Base-by-base conservation (phyloP, 1,140 invertebrate species). In the Hyles euphorbiae region DNA sequence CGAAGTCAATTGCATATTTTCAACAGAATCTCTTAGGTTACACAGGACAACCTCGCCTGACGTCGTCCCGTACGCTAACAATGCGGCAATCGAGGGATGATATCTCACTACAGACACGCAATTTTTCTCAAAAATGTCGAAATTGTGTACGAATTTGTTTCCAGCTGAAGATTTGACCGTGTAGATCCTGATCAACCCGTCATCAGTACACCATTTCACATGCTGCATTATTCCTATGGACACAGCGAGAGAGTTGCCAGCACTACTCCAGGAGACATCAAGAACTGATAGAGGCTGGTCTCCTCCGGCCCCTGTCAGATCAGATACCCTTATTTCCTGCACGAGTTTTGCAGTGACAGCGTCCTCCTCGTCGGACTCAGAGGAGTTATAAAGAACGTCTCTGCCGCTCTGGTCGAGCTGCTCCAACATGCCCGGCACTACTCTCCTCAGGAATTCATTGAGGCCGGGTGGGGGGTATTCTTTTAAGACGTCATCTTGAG, bases 291-390 rank as follows among this genome's bases (percentile, higher is more conserved):
- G 55, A 5, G 70, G 61, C 34, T 81, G 72, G 12, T 87, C 83
- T 0, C 85, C 85, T 0, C 71, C 65, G 3, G 74, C 78, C 3
- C 63, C 67, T 0, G 55, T 49, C 3, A 55, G n/a, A 11, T 80
- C 72, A 0, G 53, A 59, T 0, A 77, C 32, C n/a, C 67, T 66
- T 0, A 87, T 69, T 40, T 82, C 75, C 51, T 87, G 84, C 3
- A 83, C 58, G 0, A 84, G 7, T 32, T 78, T 82, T 0, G 80
- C 75, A 2, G 45, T 56, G 0, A 81, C 5, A 0, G 63, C 32
- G 9, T 88, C 83, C 12, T 85, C 85, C 5, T 83, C 81, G 1
- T 88, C 85, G 10, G 81, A 82, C 55, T 88, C 84, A 0, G 81
- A 84, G 2, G 82, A 87, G 34, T 81, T 69, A 53, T 71, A 72